Evolutionary conservation across 2,113 vertebrate genomes (phyloP), one percentile per base, ranked within the genome.

Genomic region (Channa argus): DNA sequence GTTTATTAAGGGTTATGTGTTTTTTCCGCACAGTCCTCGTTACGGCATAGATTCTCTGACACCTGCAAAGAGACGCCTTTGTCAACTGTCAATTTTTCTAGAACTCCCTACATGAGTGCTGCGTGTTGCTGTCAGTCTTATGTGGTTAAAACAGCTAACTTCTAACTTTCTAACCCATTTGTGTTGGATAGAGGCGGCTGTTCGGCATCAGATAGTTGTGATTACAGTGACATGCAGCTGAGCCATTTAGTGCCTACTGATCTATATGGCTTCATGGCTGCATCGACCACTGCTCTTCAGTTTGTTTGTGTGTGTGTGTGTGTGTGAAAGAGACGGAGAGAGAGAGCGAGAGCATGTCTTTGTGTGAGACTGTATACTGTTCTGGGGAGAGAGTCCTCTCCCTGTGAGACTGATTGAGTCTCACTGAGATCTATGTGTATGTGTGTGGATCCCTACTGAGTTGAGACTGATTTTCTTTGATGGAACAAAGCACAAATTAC

Each of bases 401-500:
- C 5, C 44, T 49, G 41, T 56, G 52, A 15, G 51, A 71, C 52
- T 77, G 79, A 88, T 58, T 71, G 73, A 58, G 62, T 58, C 75
- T 71, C 58, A 67, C 69, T 83, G 83, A 67, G 85, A 67, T 69
- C 58, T 55, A 11, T 69, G 69, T 50, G 49, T 0, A 51, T 82
- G 59, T 72, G 70, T 74, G 79, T 77, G 77, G 63, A 67, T 49
- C 68, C 90, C 82, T 62, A 52, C 74, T 67, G 86, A 60, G 58
- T 54, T 77, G 62, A 61, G 59, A 52, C 73, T 81, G 80, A 49
- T 72, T 82, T 73, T 49, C 82, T 90, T 83, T 77, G 86, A 88
- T 89, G 68, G 58, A 64, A 77, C 59, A 58, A 63, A 76, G 58
- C 13, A 63, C 37, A 80, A 71, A 76, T 78, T 71, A 74, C 63